phyloP scores from a whole-genome alignment of 1,140 invertebrate genomes.

The Pseudomyrmex pallidus region DNA sequence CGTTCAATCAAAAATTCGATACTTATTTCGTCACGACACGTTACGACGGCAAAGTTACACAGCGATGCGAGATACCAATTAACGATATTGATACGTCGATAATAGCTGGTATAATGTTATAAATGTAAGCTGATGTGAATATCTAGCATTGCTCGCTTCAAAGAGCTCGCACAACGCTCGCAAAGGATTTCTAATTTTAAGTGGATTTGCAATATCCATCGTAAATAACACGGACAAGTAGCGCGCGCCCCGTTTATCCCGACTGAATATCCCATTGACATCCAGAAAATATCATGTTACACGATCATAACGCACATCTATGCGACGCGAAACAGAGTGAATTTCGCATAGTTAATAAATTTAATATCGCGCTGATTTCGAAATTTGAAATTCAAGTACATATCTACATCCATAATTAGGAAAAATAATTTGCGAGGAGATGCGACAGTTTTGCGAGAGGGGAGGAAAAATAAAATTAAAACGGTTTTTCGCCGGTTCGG shows the following conservation, averaged over 20 bases:
- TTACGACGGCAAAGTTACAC: conserved; percentile 34
- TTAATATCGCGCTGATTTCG: no score
- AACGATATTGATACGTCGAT: conserved; percentile 36
- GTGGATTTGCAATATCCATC: not conserved
- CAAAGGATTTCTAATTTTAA: conserved; percentile 38
- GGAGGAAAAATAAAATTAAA: conserved; percentile 18
- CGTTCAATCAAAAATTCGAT: conserved; percentile 41
- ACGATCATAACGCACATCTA: not conserved
- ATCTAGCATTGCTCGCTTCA: not conserved
- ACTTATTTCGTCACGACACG: conserved; percentile 5
- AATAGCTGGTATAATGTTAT: conserved; percentile 3
- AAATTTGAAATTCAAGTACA: not conserved
- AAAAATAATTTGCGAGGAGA: not conserved
- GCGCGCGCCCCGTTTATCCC: no score
- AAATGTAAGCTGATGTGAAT: conserved; percentile 3
- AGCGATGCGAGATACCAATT: conserved; percentile 12
- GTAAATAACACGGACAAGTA: conserved; percentile 7
- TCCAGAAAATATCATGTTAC: not conserved
- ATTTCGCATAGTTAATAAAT: no score
- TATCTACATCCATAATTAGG: conserved; percentile 40
- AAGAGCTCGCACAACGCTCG: not conserved
- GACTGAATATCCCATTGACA: conserved; percentile 1
- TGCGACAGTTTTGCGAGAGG: not conserved
- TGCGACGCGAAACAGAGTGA: not conserved
- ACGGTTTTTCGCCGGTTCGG: not conserved